A percentile compares a stretch with the other conserved stretches of the same genome.
Conservation (phyloP, 2,888 invertebrate genomes). For the Phortica okadai region DNA sequence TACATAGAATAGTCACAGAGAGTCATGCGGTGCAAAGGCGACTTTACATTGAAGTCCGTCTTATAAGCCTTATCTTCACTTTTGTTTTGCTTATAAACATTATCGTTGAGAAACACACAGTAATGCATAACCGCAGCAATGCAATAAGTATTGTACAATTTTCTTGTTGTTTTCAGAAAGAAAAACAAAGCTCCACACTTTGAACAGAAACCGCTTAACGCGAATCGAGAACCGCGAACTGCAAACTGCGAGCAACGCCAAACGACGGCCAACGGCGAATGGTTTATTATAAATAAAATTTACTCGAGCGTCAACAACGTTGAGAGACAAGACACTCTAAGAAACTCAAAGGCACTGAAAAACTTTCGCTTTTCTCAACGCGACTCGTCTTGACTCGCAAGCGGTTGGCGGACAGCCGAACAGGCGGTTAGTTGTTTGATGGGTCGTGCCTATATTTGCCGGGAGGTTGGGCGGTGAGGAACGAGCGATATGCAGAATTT, state of each 20-base stretch:
- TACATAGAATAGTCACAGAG: too few relatives aligned
- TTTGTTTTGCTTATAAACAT: not conserved
- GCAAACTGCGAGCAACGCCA: slow-evolving; percentile 3
- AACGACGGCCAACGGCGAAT: slow-evolving; percentile 60
- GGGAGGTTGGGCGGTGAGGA: slow-evolving; percentile 9
- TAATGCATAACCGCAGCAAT: not conserved
- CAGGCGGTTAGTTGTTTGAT: too few relatives aligned
- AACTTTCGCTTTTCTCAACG: slow-evolving; percentile 29
- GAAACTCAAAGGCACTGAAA: slow-evolving; percentile 10
- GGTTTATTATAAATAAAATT: slow-evolving; percentile 71
- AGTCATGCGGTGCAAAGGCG: slow-evolving; percentile 3
- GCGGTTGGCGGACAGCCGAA: not conserved
- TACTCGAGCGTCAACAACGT: not conserved
- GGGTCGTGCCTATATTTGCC: not conserved
- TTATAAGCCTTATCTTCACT: not conserved
- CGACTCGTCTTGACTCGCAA: not conserved
- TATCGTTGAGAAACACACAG: not conserved
- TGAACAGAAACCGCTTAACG: not conserved
- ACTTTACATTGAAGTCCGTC: not conserved
- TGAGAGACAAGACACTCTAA: not conserved
- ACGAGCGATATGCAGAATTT: slow-evolving; percentile 48
- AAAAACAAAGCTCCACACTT: not conserved
- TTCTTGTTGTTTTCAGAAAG: not conserved
- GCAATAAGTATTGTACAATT: not conserved
- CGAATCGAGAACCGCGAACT: slow-evolving; percentile 10